Base-by-base conservation (phyloP, 2,113 vertebrate species). In the Fregetta grallaria region DNA sequence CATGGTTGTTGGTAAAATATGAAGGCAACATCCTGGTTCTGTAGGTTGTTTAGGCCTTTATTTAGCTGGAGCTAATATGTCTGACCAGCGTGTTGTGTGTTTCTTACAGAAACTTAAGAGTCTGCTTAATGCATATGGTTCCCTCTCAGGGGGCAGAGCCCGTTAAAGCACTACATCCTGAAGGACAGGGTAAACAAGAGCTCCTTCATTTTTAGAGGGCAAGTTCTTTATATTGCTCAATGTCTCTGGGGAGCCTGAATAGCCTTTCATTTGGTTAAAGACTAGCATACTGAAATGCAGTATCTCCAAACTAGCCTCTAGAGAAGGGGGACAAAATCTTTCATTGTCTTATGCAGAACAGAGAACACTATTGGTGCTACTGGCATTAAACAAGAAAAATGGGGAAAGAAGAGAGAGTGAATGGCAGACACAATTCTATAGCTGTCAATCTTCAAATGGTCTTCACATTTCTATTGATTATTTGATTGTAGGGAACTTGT, bases 71-170 rank as follows among this genome's bases (percentile, higher is more conserved):
- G 49, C 58, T 89, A 21, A 94, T 86, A 72, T 82, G 53, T 80
- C 70, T 92, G 44, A 78, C 62, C 36, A 73, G 36, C 3, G 1
- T 62, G 30, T 76, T 80, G 59, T 61, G 40, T 55, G 77, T 91
- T 96, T 94, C 91, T 95, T 84, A 76, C 40, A 89, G 95, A 92
- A 96, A 78, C 80, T 89, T 92, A 50, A 68, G 75, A 72, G 38
- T 83, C 67, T 94, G 23, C 59, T 79, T 92, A 81, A 82, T 94
- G 80, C 52, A 65, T 76, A 76, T 76, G 49, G 49, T 68, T 92
- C 56, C 70, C 53, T 92, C 74, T 93, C 58, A 67, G 68, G 63
- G 59, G 65, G 73, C 30, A 45, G 42, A 80, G 50, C 89, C 86
- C 70, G 52, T 92, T 89, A 90, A 95, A 74, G 44, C 84, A 65